Evolutionary conservation across 2,888 invertebrate genomes (phyloP), one percentile per base, ranked within the genome.

Genomic region (Hirtodrosophila duncani): DNA sequence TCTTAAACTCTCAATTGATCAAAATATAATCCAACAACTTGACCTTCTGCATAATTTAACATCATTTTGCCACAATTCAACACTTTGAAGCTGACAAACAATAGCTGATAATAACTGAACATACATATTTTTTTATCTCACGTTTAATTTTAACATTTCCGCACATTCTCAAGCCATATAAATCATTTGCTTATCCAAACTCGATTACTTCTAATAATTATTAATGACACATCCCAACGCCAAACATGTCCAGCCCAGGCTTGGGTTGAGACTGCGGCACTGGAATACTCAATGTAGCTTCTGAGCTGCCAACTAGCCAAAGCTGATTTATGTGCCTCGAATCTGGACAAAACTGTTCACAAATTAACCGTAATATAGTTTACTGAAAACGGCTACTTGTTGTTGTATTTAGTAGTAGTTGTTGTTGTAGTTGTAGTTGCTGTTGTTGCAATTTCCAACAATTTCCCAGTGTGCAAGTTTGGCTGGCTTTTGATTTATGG

Each of bases 321-420:
- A 53, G 26, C 58, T 72, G 72, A 72, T 72, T 72, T 78, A 72
- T 72, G 63, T 39, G 75, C 38, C 38, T 45, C 34, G 63, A 62
- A 60, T 41, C 57, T 50, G 53, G 63, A 43, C 71, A 75, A 79
- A 71, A 74, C 79, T 74, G 72, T 79, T 72, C 75, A 62, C 72
- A 72, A 72, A 72, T 72, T 74, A 74, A 74, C 72, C 79, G 72
- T 79, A 74, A 74, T 74, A 74, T 62, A 74, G 64, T 58, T 60
- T 62, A 72, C 70, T 62, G 55, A 75, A 56, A 55, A 57, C 66
- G 50, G 63, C 58, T 45, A n/a, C n/a, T n/a, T n/a, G n/a, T n/a
- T n/a, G n/a, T n/a, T n/a, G n/a, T n/a, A n/a, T n/a, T n/a, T n/a
- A n/a, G 38, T 48, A 57, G 67, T 45, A 44, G 41, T 29, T 2